These are phyloP conservation scores for Cranoglanis bouderius DNA, from an alignment of 2,113 vertebrate species.

Conservation along the genomic window DNA sequence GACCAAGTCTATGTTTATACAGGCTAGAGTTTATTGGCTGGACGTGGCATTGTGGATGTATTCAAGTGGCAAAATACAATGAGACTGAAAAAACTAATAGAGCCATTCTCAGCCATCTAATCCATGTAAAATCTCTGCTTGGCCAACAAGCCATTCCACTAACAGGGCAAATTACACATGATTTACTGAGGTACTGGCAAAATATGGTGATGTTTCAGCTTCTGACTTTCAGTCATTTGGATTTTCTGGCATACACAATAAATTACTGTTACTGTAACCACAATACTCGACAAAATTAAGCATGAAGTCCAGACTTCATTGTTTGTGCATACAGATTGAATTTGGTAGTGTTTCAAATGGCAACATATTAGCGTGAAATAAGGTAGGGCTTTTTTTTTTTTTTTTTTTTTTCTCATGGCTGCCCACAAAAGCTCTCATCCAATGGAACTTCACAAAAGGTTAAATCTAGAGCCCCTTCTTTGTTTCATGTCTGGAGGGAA, in stretches of 20 bases:
- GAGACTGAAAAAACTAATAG: not conserved
- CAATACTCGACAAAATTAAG: not conserved
- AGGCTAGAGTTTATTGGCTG: not conserved
- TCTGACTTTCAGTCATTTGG: not conserved
- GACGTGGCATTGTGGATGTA: not conserved
- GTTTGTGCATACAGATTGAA: not conserved
- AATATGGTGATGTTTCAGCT: not conserved
- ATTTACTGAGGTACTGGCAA: conserved; percentile 10
- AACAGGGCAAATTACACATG: not conserved
- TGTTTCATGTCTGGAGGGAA: not conserved
- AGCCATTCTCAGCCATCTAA: not conserved
- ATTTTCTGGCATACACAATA: not conserved
- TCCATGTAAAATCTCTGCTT: not conserved
- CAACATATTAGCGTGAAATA: not conserved
- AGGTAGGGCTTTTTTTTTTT: not conserved
- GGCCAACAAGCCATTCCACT: not conserved
- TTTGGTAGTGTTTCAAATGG: not conserved
- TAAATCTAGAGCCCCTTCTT: not conserved
- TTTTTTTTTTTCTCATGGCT: not conserved
- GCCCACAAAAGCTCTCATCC: not conserved
- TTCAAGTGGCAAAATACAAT: not conserved
- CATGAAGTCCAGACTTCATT: not conserved
- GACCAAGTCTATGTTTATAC: too few relatives aligned
- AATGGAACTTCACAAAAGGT: not conserved
- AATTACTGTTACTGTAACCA: not conserved